These are phyloP conservation scores for Cinclus mexicanus DNA, from an alignment of 2,113 vertebrate genomes.

Conservation along the genomic window DNA sequence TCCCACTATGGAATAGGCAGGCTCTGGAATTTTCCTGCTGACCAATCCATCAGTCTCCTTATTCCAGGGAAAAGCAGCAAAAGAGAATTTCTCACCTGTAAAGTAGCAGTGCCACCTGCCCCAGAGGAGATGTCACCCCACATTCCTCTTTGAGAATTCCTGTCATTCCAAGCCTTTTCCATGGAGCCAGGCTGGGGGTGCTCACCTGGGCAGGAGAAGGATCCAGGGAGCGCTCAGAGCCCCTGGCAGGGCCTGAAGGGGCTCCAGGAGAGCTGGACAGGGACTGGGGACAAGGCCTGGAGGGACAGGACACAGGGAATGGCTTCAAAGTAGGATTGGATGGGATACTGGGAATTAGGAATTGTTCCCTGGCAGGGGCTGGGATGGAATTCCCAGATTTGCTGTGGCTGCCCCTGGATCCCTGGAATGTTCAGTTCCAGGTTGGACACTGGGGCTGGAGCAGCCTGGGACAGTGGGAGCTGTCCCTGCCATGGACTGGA, in stretches of 20 bases:
- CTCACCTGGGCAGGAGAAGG: background rate
- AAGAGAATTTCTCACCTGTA: constrained; percentile 17
- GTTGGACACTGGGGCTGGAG: background rate
- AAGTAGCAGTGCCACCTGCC: background rate
- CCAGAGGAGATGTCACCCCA: constrained; percentile 15
- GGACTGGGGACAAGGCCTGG: background rate
- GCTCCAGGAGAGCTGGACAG: background rate
- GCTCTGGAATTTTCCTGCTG: background rate
- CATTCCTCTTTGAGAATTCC: background rate
- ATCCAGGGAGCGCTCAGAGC: background rate
- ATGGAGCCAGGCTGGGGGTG: rapidly evolving
- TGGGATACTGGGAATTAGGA: background rate
- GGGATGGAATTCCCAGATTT: too few species aligned
- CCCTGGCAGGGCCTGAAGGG: background rate
- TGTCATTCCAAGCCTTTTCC: background rate
- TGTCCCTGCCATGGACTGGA: too few species aligned
- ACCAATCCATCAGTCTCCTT: background rate
- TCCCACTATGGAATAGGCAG: background rate
- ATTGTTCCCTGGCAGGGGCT: too few species aligned
- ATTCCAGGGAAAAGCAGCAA: background rate
- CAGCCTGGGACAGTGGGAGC: background rate
- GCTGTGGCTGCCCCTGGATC: too few species aligned
- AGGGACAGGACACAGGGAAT: background rate
- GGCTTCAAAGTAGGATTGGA: background rate
- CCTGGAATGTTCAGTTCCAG: background rate